Evolutionary conservation across 2,888 invertebrate species (phyloP).

Genomic region (Amblyteles armatorius): DNA sequence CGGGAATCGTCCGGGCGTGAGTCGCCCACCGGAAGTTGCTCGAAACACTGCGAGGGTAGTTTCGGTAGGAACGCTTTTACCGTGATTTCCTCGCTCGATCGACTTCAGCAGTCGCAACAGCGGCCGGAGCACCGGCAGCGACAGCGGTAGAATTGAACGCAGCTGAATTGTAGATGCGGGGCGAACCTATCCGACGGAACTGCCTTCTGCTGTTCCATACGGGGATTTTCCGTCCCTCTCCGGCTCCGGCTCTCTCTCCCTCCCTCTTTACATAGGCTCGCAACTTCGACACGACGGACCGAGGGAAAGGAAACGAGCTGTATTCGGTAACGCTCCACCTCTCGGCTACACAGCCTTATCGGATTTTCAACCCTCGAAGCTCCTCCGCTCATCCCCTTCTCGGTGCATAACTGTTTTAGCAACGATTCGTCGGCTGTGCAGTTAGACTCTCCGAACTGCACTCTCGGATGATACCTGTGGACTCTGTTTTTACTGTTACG

Average conservation of each 20-base stretch:
- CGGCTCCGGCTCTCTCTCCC: not conserved
- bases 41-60: slow-evolving; percentile 29
- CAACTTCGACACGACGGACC: slow-evolving; percentile 12
- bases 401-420: slow-evolving; percentile 4
- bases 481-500: not conserved
- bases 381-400: not conserved
- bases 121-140: slow-evolving; percentile 3
- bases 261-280: not conserved
- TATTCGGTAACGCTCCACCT: not conserved
- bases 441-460: not conserved
- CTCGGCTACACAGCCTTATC: not conserved
- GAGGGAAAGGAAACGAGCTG: slow-evolving; percentile 4
- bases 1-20: slow-evolving; percentile 37
- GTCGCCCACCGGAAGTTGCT: slow-evolving; percentile 44
- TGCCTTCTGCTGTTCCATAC: slow-evolving; percentile 24
- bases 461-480: not conserved
- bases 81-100: slow-evolving; percentile 63
- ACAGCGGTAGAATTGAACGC: not conserved
- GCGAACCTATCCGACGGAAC: slow-evolving; percentile 1
- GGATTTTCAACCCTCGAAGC: not conserved
- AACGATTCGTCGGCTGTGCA: not conserved
- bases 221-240: not conserved
- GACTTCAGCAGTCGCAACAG: slow-evolving; percentile 38
- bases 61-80: slow-evolving; percentile 58
- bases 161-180: slow-evolving; percentile 16